Evolutionary conservation across 2,888 invertebrate genomes (phyloP).

Genomic region (Craniophora ligustri): DNA sequence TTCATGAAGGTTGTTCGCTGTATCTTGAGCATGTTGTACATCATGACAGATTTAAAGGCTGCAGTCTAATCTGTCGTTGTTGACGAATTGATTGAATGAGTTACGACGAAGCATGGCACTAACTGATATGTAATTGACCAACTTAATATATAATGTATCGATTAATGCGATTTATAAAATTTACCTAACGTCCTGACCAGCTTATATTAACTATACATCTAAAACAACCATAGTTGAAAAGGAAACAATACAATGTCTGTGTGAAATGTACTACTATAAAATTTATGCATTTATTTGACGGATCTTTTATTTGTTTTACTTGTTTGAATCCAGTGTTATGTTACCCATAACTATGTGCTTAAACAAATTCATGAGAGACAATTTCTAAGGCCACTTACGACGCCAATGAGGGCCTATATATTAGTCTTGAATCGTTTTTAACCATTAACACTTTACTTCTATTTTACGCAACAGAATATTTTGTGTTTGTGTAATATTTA

Average conservation of each 20-base stretch:
- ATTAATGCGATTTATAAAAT: conserved; percentile 11
- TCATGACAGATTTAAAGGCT: conserved; percentile 41
- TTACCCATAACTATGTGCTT: too few relatives aligned
- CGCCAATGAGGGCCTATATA: too few relatives aligned
- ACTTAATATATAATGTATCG: conserved; percentile 16
- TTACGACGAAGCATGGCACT: conserved; percentile 21
- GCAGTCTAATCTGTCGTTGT: conserved; percentile 29
- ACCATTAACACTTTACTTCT: conserved; percentile 21
- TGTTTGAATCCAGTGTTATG: too few relatives aligned
- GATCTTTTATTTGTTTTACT: too few relatives aligned
- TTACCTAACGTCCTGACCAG: background rate
- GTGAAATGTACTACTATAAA: too few relatives aligned
- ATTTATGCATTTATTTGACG: too few relatives aligned
- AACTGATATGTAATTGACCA: conserved; percentile 18
- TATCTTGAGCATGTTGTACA: conserved; percentile 40
- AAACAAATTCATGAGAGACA: too few relatives aligned
- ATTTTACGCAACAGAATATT: conserved; percentile 36
- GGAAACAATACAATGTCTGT: too few relatives aligned
- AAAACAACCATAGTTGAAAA: too few relatives aligned
- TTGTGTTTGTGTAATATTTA: conserved; percentile 17
- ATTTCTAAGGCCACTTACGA: too few relatives aligned
- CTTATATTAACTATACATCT: too few relatives aligned
- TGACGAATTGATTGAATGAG: conserved; percentile 39
- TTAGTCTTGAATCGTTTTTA: too few relatives aligned
- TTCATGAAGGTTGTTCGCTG: conserved; percentile 49